Base-by-base conservation (phyloP, 2,797 vertebrate species). In the Rhynchotus rufescens region DNA sequence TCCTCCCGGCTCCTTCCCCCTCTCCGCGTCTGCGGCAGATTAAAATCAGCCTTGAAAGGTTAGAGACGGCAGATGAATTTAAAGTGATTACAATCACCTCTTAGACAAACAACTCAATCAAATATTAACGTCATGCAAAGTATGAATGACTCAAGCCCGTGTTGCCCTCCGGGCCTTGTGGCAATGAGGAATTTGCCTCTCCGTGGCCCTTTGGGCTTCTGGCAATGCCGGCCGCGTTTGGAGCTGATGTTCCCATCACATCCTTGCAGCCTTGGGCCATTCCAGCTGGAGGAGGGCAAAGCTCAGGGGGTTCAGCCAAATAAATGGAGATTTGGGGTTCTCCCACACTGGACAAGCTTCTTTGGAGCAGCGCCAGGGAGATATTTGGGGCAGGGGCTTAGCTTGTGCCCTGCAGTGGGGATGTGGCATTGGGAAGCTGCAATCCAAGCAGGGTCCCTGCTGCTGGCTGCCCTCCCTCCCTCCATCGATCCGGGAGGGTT, bases 51-150 rank as follows among this genome's bases (percentile, higher is more conserved):
- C 93, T 74, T 92, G 93, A 95, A 96, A 97, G 96, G 94, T 95
- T 97, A 90, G 95, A 94, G 96, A 96, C 66, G 74, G 92, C 73
- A 80, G 86, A 96, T 92, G 96, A 96, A 97, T 97, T 96, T 92
- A 92, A 95, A 97, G 94, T 87, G 97, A 97, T 97, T 96, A 90
- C 94, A 92, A 93, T 96, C 96, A 96, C 94, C 96, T 96, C 95
- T 96, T 89, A 95, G 93, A 95, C 96, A 97, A 97, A 95, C 94
- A 94, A 90, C 91, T 89, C 80, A 92, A 96, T 96, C 95, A 97
- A 94, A 97, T 94, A 96, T 94, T 96, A 96, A 95, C 71, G 61
- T 56, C 38, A 90, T 8, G 68, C 54, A 32, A 93, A 91, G 76
- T 90, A 84, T 89, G 92, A 88, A 85, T 83, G 65, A 76, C 96